These are phyloP conservation scores for Ormyrus labotus DNA, from an alignment of 2,888 invertebrate species.

Conservation along the genomic window DNA sequence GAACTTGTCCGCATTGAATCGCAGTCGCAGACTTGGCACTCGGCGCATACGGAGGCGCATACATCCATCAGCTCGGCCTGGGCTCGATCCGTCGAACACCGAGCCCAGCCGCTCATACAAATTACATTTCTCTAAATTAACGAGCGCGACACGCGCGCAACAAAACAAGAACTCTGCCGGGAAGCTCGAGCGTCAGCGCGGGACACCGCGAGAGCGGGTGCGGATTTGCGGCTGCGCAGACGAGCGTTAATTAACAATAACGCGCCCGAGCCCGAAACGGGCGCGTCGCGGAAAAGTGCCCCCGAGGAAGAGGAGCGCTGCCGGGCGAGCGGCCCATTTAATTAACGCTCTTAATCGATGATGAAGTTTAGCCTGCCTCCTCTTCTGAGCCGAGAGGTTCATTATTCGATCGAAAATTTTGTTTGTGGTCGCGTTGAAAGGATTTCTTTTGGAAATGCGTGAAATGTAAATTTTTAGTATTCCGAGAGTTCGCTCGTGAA, in stretches of 20 bases:
- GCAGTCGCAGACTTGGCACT: too few relatives aligned
- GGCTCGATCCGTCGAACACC: neutral
- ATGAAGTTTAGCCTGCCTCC: slow-evolving; percentile 12
- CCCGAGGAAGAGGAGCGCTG: neutral
- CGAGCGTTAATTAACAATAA: slow-evolving; percentile 38
- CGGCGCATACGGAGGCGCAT: too few relatives aligned
- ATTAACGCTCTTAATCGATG: slow-evolving; percentile 29
- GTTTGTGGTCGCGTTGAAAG: too few relatives aligned
- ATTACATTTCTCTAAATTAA: slow-evolving; percentile 28
- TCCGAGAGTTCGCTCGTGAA: too few relatives aligned
- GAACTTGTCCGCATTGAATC: too few relatives aligned
- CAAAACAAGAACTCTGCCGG: neutral
- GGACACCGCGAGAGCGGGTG: neutral
- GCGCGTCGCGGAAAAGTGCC: neutral
- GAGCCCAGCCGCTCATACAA: neutral
- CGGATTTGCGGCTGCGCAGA: slow-evolving; percentile 13
- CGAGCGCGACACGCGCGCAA: neutral
- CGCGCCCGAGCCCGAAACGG: neutral
- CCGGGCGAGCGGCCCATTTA: neutral
- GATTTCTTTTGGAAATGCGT: too few relatives aligned
- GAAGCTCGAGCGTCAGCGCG: neutral
- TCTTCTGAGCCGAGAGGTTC: too few relatives aligned
- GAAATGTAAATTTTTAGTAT: too few relatives aligned
- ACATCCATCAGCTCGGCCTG: too few relatives aligned
- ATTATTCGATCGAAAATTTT: too few relatives aligned